Conservation (phyloP, 2,888 invertebrate species). For the Schizaphis graminum region DNA sequence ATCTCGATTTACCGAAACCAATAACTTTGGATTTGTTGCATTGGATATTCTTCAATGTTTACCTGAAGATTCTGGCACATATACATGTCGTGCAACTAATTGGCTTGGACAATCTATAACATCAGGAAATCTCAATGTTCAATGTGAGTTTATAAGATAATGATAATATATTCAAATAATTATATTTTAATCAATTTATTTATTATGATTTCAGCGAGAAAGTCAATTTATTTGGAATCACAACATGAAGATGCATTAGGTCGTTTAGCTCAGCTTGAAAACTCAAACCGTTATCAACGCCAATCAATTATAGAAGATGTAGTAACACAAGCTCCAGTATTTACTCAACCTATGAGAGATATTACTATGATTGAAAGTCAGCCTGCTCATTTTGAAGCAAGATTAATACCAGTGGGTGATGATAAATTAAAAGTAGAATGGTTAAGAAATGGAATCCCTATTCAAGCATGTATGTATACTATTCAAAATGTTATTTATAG, state of each 20-base stretch:
- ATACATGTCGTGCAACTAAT: conserved; percentile 93
- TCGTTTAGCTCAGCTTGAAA: conserved; percentile 86
- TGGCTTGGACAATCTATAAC: conserved; percentile 93
- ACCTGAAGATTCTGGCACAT: conserved; percentile 96
- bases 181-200: not conserved
- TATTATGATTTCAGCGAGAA: conserved; percentile 73
- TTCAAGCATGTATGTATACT: conserved; percentile 83
- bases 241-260: conserved; percentile 89
- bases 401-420: conserved; percentile 94
- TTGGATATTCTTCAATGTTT: conserved; percentile 95
- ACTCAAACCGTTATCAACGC: conserved; percentile 81
- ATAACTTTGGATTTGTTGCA: conserved; percentile 97
- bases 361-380: conserved; percentile 89
- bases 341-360: conserved; percentile 91
- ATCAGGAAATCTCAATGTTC: conserved; percentile 87
- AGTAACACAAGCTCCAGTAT: conserved; percentile 89
- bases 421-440: conserved; percentile 93
- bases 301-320: conserved; percentile 83
- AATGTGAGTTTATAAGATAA: conserved; percentile 74
- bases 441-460: conserved; percentile 91
- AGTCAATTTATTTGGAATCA: conserved; percentile 88
- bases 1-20: conserved; percentile 94
- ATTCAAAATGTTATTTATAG: not conserved
- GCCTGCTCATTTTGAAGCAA: conserved; percentile 93
- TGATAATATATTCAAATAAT: not conserved